Evolutionary conservation across 2,888 invertebrate genomes (phyloP), one percentile per base, ranked within the genome.

Genomic region (Automeris io): DNA sequence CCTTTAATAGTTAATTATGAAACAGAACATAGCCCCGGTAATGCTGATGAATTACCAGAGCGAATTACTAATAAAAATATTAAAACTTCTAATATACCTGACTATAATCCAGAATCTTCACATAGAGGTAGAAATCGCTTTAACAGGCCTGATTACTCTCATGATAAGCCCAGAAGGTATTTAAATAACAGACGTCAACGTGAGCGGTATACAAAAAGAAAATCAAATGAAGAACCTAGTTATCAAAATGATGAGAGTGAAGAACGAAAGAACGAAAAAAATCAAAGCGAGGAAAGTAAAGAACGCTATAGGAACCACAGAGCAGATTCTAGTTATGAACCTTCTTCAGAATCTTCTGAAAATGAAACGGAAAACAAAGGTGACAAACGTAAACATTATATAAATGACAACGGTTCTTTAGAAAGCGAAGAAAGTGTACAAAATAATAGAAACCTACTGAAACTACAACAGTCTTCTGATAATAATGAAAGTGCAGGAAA

Each of bases 91-190:
- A 56, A 68, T 33, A 55, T 83, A 55, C 81, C 80, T 24, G 71
- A 82, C 54, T 82, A 77, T 42, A 70, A 72, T 35, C 74, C 82
- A 37, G 67, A 78, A 57, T 76, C 80, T 1, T 46, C 67, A 23
- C 83, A 83, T 49, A 57, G 55, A 11, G 40, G 23, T 39, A 32
- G 35, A 11, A 26, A 41, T 11, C 45, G 26, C 18, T 31, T 33
- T 23, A 38, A 39, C 31, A 37, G 35, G 13, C 3, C 18, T 19
- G 39, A 38, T 11, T 32, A 32, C 18, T 18, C 19, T 16, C 31
- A 9, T 2, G 23, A 18, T 2, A 29, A 22, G 21, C 21, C 2
- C 8, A 18, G 18, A 34, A 32, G 2, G 4, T 11, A 21, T 16
- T 5, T 7, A 32, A 29, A 23, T 22, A 11, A 16, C 32, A 32